Percentiles rank a stretch among this genome's conserved stretches.
Evolutionary conservation across 2,113 vertebrate genomes (phyloP).

Genomic region (Theropithecus gelada): DNA sequence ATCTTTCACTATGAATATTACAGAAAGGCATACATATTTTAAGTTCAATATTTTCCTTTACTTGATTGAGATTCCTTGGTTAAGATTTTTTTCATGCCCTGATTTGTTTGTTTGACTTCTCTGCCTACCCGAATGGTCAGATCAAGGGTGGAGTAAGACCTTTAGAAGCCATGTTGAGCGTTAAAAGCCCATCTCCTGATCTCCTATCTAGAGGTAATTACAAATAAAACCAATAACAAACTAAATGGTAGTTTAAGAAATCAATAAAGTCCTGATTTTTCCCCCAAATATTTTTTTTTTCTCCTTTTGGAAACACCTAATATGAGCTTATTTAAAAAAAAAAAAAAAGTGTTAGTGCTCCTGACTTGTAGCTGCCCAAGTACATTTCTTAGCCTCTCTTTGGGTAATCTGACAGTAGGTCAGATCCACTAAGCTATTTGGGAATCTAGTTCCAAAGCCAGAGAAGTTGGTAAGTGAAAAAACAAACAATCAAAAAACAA

Average conservation of each 20-base stretch:
- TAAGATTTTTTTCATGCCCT: not conserved
- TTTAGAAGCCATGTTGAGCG: not conserved
- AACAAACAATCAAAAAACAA: not conserved
- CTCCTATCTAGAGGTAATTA: not conserved
- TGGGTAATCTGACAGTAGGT: conserved; percentile 45
- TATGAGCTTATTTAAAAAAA: not conserved
- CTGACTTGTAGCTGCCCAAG: not conserved
- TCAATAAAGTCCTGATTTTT: not conserved
- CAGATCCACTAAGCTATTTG: conserved; percentile 7
- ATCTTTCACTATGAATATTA: not conserved
- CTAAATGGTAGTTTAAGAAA: not conserved
- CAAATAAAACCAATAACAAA: not conserved
- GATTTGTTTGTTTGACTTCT: not conserved
- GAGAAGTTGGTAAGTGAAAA: conserved; percentile 46
- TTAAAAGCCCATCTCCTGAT: not conserved
- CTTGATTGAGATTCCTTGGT: not conserved
- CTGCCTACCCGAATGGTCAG: not conserved
- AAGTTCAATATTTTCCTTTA: not conserved
- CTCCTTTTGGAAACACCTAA: conserved; percentile 24
- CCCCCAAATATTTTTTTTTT: not conserved
- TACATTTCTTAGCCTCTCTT: not conserved
- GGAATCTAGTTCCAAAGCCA: conserved; percentile 51
- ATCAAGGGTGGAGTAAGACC: not conserved
- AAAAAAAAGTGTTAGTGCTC: not conserved
- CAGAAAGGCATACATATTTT: not conserved